Evolutionary conservation across 37 sponge, comb jelly and placozoan genomes (phyloP).

Genomic region (Diacarnus erythraeanus): DNA sequence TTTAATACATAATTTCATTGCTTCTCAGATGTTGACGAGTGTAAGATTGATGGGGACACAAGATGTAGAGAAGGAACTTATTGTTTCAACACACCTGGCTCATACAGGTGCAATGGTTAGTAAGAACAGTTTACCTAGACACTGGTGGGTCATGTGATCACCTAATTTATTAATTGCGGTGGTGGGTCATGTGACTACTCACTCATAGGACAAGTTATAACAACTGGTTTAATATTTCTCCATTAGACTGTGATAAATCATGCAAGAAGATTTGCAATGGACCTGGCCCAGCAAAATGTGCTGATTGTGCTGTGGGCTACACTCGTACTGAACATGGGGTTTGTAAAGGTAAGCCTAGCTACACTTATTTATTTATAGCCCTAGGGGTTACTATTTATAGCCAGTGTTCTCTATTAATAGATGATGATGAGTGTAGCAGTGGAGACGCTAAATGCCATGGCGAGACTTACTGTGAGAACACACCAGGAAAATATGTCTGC

Average conservation of each 20-base stretch:
- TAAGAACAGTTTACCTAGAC: background rate
- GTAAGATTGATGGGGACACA: conserved; percentile 30
- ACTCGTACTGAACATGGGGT: conserved; percentile 23
- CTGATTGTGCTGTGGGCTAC: conserved; percentile 72
- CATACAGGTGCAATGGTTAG: conserved; percentile 63
- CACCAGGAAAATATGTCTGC: conserved; percentile 61
- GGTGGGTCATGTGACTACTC: no score
- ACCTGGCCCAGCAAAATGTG: conserved; percentile 70
- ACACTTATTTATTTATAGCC: background rate
- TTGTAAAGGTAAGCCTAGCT: background rate
- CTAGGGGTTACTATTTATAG: background rate
- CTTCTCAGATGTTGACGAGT: conserved; percentile 78
- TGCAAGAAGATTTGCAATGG: conserved; percentile 70
- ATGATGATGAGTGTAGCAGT: conserved; percentile 79
- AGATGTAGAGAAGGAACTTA: conserved; percentile 80
- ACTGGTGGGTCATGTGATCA: no score
- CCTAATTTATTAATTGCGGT: no score
- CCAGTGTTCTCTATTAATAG: conserved; percentile 14
- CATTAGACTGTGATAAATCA: conserved; percentile 63
- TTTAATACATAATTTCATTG: background rate
- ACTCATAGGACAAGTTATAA: background rate
- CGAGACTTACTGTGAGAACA: conserved; percentile 80
- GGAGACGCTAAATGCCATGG: conserved; percentile 54
- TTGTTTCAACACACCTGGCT: conserved; percentile 76
- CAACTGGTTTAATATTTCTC: background rate